Conservation (phyloP, 2,113 vertebrate genomes). For the Aramus guarauna region DNA sequence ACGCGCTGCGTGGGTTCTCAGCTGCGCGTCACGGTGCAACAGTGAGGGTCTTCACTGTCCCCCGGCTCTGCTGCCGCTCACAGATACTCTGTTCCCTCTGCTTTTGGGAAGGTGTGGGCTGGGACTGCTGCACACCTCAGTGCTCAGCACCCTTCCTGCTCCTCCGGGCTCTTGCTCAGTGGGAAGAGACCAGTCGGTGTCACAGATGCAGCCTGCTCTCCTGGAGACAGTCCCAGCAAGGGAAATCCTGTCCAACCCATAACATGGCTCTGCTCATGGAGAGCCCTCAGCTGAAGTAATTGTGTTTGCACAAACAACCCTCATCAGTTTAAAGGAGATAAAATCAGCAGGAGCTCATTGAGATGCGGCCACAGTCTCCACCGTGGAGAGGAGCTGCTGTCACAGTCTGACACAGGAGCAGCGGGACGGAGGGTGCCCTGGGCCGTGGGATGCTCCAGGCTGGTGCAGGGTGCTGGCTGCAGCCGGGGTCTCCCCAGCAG, state of each 20-base stretch:
- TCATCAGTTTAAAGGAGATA: background rate
- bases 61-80: background rate
- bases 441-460: background rate
- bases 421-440: background rate
- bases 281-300: background rate
- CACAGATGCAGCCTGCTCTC: background rate
- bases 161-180: background rate
- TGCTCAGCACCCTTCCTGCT: background rate
- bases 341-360: background rate
- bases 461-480: background rate
- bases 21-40: background rate
- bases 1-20: background rate
- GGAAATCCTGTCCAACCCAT: background rate
- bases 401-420: background rate
- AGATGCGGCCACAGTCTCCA: background rate
- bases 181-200: accelerated
- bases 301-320: background rate
- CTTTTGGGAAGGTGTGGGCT: background rate
- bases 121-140: background rate
- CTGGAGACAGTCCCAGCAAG: background rate
- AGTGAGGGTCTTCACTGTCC: background rate
- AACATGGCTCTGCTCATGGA: background rate
- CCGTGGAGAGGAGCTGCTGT: background rate
- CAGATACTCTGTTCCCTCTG: accelerated
- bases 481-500: background rate